Evolutionary conservation across 2,888 invertebrate genomes (phyloP).

Genomic region (Apamea crenata): DNA sequence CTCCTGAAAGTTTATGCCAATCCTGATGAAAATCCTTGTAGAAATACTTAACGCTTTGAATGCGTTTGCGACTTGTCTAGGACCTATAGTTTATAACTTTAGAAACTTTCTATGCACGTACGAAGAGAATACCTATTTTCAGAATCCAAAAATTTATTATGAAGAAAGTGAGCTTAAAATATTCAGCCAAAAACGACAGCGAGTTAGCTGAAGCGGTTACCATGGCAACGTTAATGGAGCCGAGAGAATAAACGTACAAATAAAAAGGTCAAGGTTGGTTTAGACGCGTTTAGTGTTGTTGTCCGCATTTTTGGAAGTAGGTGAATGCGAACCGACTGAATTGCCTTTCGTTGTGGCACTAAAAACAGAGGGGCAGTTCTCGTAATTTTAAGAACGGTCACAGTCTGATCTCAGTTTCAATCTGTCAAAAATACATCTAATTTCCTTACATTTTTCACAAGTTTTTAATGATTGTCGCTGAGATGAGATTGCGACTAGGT

Average conservation of each 20-base stretch:
- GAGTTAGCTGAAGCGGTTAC: slow-evolving; percentile 46
- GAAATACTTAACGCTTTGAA: not conserved
- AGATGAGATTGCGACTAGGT: not conserved
- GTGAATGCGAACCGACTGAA: slow-evolving; percentile 69
- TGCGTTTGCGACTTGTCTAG: not conserved
- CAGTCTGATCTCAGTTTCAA: no score
- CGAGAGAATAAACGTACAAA: slow-evolving; percentile 56
- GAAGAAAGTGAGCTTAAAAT: slow-evolving; percentile 37
- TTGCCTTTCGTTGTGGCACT: slow-evolving; percentile 58
- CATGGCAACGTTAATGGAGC: slow-evolving; percentile 56
- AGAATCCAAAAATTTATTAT: slow-evolving; percentile 2
- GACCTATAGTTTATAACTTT: not conserved
- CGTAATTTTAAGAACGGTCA: no score
- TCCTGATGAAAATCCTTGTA: not conserved
- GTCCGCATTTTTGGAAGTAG: slow-evolving; percentile 69
- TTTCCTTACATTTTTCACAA: no score
- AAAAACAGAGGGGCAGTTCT: slow-evolving; percentile 19
- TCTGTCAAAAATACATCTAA: no score
- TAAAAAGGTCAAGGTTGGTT: slow-evolving; percentile 70
- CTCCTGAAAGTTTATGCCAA: not conserved
- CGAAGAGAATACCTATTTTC: not conserved
- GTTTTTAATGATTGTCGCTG: no score
- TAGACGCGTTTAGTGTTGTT: slow-evolving; percentile 68
- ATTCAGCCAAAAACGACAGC: slow-evolving; percentile 34
- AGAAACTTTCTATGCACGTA: not conserved